Evolutionary conservation across 2,888 invertebrate genomes (phyloP).

Genomic region (Caenorhabditis sp.): DNA sequence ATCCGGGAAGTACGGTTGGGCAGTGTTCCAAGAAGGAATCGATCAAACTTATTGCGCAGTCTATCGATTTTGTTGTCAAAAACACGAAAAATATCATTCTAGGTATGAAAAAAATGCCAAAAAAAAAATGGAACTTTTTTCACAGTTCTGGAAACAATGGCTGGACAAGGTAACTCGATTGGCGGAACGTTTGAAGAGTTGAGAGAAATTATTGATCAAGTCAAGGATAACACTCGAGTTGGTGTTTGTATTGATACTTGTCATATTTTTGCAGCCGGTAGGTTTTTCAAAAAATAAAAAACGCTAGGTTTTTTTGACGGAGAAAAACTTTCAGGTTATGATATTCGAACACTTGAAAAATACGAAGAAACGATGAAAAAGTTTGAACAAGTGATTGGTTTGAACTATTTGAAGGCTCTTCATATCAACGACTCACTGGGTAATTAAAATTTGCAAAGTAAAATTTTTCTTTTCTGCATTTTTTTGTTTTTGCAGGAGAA

Average conservation of each 20-base stretch:
- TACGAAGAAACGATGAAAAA: slow-evolving; percentile 71
- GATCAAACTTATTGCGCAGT: slow-evolving; percentile 71
- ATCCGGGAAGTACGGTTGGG: slow-evolving; percentile 73
- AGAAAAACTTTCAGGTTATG: slow-evolving; percentile 71
- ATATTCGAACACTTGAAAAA: slow-evolving; percentile 71
- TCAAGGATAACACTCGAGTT: slow-evolving; percentile 71
- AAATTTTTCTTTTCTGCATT: not conserved
- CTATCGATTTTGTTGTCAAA: slow-evolving; percentile 71
- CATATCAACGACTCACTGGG: slow-evolving; percentile 75
- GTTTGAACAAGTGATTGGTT: slow-evolving; percentile 72
- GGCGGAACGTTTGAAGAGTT: slow-evolving; percentile 73
- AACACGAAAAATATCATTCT: slow-evolving; percentile 51
- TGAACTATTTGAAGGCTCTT: slow-evolving; percentile 73
- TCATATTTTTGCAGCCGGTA: slow-evolving; percentile 67
- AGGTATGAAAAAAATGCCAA: slow-evolving; percentile 22
- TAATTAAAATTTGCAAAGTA: slow-evolving; percentile 36
- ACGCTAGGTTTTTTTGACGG: not conserved
- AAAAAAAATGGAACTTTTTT: slow-evolving; percentile 9
- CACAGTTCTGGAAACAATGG: slow-evolving; percentile 73
- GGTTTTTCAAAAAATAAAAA: too few relatives aligned
- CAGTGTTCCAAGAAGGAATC: slow-evolving; percentile 67
- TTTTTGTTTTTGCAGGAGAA: slow-evolving; percentile 64
- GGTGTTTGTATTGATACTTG: slow-evolving; percentile 73
- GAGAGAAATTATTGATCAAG: slow-evolving; percentile 69
- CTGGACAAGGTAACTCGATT: slow-evolving; percentile 72